Conservation (phyloP, 1,140 invertebrate species). For the Caenorhabditis tropicalis region DNA sequence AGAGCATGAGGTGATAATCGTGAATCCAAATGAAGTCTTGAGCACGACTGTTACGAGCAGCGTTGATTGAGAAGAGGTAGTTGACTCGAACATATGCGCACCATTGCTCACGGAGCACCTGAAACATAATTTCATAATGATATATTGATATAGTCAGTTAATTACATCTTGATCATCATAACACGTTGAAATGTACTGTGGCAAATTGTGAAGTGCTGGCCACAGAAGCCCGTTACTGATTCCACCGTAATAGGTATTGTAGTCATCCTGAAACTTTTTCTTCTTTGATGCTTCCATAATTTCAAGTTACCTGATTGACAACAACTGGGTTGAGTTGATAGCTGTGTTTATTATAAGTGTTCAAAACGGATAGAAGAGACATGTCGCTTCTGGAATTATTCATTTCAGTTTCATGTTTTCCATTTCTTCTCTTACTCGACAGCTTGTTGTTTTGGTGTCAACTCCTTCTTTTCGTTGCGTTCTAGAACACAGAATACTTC, state of each 20-base stretch:
- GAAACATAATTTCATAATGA: neutral
- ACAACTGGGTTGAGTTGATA: conserved; percentile 70
- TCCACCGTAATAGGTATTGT: conserved; percentile 70
- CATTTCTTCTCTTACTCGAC: conserved; percentile 36
- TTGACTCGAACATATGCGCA: conserved; percentile 71
- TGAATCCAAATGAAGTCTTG: conserved; percentile 72
- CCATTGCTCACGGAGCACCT: conserved; percentile 69
- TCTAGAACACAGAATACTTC: conserved; percentile 71
- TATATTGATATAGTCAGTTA: neutral
- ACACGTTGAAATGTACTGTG: conserved; percentile 68
- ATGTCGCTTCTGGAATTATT: conserved; percentile 62
- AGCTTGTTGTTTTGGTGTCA: conserved; percentile 45
- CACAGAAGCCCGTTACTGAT: conserved; percentile 71
- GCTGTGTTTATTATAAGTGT: conserved; percentile 70
- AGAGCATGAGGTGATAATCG: conserved; percentile 71
- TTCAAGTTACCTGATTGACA: conserved; percentile 41
- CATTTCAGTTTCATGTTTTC: neutral
- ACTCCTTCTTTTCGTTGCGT: conserved; percentile 68
- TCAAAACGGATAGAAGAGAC: conserved; percentile 68
- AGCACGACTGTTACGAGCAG: conserved; percentile 68
- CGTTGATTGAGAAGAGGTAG: conserved; percentile 71
- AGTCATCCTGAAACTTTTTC: conserved; percentile 67
- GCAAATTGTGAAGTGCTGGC: conserved; percentile 71
- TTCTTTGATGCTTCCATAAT: neutral
- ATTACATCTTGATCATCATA: conserved; percentile 65